Conservation (phyloP, 2,888 invertebrate genomes). For the Drosophila koepferae region DNA sequence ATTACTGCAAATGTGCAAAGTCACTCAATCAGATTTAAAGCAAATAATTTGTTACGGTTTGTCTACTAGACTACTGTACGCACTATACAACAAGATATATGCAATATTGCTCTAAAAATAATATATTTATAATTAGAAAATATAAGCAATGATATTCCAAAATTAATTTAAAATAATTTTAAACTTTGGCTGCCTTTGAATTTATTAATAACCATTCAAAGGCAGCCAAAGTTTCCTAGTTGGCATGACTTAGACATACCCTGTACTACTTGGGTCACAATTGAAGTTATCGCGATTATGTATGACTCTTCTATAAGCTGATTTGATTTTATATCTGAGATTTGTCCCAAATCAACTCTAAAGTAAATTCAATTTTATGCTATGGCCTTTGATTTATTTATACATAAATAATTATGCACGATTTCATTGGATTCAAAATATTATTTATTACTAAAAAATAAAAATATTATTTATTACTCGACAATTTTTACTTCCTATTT, state of each 20-base stretch:
- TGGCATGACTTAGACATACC: neutral
- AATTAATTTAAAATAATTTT: neutral
- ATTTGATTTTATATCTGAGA: neutral
- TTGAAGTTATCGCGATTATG: neutral
- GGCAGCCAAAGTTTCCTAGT: neutral
- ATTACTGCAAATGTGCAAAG: constrained; percentile 7
- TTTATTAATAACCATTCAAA: neutral
- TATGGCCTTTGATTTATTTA: too few relatives aligned
- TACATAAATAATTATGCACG: too few relatives aligned
- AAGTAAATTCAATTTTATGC: too few relatives aligned
- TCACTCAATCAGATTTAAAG: constrained; percentile 25
- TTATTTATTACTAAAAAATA: neutral
- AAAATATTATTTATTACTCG: neutral
- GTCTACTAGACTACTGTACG: neutral
- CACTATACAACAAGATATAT: constrained; percentile 10
- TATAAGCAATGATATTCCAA: neutral
- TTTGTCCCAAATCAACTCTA: too few relatives aligned
- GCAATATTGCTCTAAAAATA: neutral
- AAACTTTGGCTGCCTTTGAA: too few relatives aligned
- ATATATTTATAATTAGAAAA: constrained; percentile 7
- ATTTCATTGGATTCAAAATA: neutral
- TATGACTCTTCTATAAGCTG: neutral
- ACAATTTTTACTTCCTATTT: neutral
- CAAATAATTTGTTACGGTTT: constrained; percentile 3
- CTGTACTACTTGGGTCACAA: neutral